Conservation (phyloP, 2,888 invertebrate species). For the Tenthredo mesomela region DNA sequence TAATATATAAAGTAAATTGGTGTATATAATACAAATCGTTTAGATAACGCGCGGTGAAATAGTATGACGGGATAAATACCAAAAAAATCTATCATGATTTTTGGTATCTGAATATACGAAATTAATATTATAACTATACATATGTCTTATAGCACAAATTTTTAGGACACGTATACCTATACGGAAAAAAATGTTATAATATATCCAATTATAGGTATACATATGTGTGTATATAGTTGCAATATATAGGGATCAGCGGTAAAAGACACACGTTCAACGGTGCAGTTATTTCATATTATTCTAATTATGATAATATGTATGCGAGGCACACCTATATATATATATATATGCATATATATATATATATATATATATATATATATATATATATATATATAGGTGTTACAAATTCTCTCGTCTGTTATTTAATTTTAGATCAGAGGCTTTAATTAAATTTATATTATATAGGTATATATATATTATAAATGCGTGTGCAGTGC, state of each 20-base stretch:
- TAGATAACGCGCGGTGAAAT: neutral
- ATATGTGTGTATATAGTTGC: slow-evolving; percentile 18
- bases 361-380: neutral
- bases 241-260: slow-evolving; percentile 14
- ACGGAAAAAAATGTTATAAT: slow-evolving; percentile 13
- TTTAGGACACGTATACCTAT: slow-evolving; percentile 13
- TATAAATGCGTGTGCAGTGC: neutral
- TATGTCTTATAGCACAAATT: slow-evolving; percentile 40
- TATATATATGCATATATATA: neutral
- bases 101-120: neutral
- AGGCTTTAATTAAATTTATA: slow-evolving; percentile 37
- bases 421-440: slow-evolving; percentile 51
- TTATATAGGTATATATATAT: slow-evolving; percentile 9
- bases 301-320: neutral
- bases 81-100: slow-evolving; percentile 1
- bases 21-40: neutral
- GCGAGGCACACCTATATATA: neutral
- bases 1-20: neutral
- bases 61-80: neutral
- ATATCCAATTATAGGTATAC: neutral
- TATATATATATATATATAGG: neutral
- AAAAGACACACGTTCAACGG: neutral
- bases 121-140: neutral
- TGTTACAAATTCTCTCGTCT: slow-evolving; percentile 27
- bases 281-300: slow-evolving; percentile 1